Conservation (phyloP, 2,888 invertebrate genomes). For the Pterostichus madidus region DNA sequence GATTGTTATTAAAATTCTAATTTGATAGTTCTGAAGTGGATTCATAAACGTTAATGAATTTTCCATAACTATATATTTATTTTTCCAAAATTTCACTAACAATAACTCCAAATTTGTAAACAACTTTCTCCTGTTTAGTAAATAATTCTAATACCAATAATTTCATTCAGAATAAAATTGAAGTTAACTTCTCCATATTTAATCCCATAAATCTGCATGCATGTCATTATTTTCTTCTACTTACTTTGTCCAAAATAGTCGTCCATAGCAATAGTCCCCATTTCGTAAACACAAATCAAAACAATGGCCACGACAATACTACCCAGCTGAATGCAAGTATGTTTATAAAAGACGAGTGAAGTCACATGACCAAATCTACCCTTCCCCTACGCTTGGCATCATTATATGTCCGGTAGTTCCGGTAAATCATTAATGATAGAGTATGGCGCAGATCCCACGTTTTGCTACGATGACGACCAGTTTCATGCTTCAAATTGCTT, state of each 20-base stretch:
- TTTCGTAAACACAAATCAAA: slow-evolving; percentile 20
- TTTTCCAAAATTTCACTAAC: no score
- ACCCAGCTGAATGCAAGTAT: background rate
- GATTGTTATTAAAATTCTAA: no score
- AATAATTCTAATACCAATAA: no score
- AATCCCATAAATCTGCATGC: no score
- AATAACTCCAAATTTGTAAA: no score
- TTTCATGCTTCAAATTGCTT: slow-evolving; percentile 40
- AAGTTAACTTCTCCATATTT: no score
- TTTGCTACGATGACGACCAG: slow-evolving; percentile 1
- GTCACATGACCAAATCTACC: slow-evolving; percentile 32
- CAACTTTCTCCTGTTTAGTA: no score
- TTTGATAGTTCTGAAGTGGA: no score
- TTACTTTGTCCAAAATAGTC: slow-evolving; percentile 47
- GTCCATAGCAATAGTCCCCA: slow-evolving; percentile 34
- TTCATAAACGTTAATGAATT: no score
- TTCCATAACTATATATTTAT: no score
- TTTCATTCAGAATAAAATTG: no score
- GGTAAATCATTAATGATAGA: slow-evolving; percentile 35
- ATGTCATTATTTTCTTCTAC: background rate
- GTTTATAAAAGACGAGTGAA: slow-evolving; percentile 28
- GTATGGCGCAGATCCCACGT: slow-evolving; percentile 41
- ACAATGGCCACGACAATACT: background rate
- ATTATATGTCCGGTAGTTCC: slow-evolving; percentile 43
- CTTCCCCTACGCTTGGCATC: background rate